Evolutionary conservation across 2,888 invertebrate genomes (phyloP).

Genomic region (Chirona hameri): DNA sequence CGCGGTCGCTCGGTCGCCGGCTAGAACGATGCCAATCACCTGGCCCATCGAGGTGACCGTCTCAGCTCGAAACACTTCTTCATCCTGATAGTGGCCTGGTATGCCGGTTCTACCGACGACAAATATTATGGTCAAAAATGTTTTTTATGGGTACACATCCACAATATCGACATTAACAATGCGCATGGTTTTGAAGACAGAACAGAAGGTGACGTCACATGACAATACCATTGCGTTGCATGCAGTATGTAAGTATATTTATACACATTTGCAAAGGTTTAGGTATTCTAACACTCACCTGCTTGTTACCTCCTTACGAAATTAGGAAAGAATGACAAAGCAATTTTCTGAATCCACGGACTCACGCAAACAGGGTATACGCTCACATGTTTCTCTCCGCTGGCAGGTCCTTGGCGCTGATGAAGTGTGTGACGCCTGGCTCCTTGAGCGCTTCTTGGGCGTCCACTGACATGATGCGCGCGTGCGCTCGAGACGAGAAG

Average conservation of each 20-base stretch:
- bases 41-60: conserved; percentile 64
- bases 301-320: too few species aligned
- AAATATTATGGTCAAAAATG: too few species aligned
- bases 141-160: too few species aligned
- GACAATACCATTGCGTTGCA: too few species aligned
- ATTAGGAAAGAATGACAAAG: too few species aligned
- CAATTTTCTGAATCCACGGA: too few species aligned
- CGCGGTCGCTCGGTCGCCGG: conserved; percentile 70
- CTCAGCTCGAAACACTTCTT: conserved; percentile 43
- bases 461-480: conserved; percentile 72
- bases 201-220: too few species aligned
- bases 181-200: too few species aligned
- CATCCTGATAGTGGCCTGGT: conserved; percentile 42
- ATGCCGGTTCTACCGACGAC: conserved; percentile 39
- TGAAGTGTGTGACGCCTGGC: conserved; percentile 48
- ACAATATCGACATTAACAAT: too few species aligned
- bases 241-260: too few species aligned
- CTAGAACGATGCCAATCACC: conserved; percentile 74
- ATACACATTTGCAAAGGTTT: too few species aligned
- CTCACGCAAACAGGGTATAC: too few species aligned
- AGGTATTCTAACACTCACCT: conserved; percentile 45
- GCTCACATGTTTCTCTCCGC: conserved; percentile 43
- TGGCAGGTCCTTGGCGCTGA: conserved; percentile 48
- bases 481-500: conserved; percentile 74
- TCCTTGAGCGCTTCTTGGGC: conserved; percentile 54